Base-by-base conservation (phyloP, 2,888 invertebrate species). In the Euspilapteryx auroguttella region DNA sequence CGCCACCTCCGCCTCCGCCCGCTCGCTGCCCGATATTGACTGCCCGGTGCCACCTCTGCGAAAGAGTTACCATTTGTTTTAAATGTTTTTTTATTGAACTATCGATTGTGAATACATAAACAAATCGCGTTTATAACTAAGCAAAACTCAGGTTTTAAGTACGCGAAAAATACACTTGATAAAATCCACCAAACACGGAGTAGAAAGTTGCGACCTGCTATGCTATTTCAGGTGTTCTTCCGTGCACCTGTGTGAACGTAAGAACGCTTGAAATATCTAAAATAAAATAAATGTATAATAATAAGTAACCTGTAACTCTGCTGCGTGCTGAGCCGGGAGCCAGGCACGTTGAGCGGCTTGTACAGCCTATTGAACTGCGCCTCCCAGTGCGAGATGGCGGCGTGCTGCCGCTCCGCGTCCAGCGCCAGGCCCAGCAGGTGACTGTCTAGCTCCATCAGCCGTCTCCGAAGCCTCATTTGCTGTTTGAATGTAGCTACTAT, bases 391-490 rank as follows among this genome's bases (percentile, higher is more conserved):
- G 87, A 86, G 25, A 96, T 90, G 25, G 94, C 83, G 34, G 91
- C 83, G 45, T 93, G 90, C 45, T 94, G 91, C 24, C 91, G 79
- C 53, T 93, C 94, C 0, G 91, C 88, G 43, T 95, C 94, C 46
- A 94, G 79, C 20, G 90, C 92, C 25, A 94, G 69, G 2, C 93
- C 91, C 37, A 94, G 63, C 28, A 94, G 69, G 45, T 91, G 89
- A 40, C 92, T 93, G 58, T 96, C 95, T 8, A 95, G 80, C 54
- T 95, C 94, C 82, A 96, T 87, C 14, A 97, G 69, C 29, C 89
- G 85, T 17, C 90, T 79, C 41, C 94, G 79, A 20, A 94, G 65
- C 36, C 91, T 85, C 93, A 95, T 94, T 61, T 95, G 94, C 40
- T 92, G 93, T 48, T 92, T 90, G 55, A 95, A 95, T 1, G 90